Evolutionary conservation across 1,140 invertebrate genomes (phyloP), one percentile per base, ranked within the genome.

Genomic region (Ylistrum balloti): DNA sequence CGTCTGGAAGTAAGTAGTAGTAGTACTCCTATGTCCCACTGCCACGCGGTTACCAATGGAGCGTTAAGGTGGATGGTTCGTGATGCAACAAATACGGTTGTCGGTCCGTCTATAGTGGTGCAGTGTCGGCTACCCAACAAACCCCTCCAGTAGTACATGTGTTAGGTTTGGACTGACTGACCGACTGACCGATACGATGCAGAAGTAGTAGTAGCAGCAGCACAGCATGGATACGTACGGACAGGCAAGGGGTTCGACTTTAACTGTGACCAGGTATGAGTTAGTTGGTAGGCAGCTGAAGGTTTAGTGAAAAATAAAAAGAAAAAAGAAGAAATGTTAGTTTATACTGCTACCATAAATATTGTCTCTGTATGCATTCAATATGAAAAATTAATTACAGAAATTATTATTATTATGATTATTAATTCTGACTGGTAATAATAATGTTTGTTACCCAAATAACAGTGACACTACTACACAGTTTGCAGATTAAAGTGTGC

Each of bases 261-360:
- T 74, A 74, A 74, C 56, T 87, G 86, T 87, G 86, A 87, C 86
- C 86, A 87, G 86, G 86, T 87, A 87, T 35, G 20, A 38, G 86
- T 87, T 87, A 87, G 86, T 87, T 87, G 86, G 86, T 87, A 87
- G 86, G 86, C 86, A 87, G 86, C 86, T 87, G 86, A 87, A 87
- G 86, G 33, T 87, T 87, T 87, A 87, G 86, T 87, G 86, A 87
- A 87, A 87, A 87, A 87, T 87, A 87, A 87, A 87, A 87, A 87
- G 86, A 87, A 87, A 87, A 86, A 87, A 87, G 86, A 87, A 87
- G 35, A 87, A 87, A 87, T 87, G 86, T 87, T 87, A 87, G 86
- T 87, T 87, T 87, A 87, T 35, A 87, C 35, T 74, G 56, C 56
- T 74, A 74, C 56, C 56, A 74, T 74, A 74, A 87, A 34, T 87